Conservation (phyloP, 2,797 vertebrate genomes). For the Falco naumanni region DNA sequence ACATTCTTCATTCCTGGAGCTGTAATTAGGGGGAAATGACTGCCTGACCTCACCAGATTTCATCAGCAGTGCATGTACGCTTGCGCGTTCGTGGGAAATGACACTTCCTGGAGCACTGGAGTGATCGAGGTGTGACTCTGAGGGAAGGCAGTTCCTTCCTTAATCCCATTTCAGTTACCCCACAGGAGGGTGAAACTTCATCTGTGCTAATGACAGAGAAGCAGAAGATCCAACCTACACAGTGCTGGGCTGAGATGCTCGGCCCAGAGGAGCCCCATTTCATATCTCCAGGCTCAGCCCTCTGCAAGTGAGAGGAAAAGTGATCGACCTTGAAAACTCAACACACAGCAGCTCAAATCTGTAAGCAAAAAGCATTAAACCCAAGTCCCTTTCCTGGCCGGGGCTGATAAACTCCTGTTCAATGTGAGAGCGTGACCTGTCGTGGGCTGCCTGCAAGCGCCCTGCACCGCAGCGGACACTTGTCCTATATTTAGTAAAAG, state of each 20-base stretch:
- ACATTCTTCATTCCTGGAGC: background rate
- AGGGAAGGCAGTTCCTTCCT: background rate
- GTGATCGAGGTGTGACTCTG: background rate
- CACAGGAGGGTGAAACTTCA: background rate
- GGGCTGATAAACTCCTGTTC: background rate
- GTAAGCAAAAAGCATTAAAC: background rate
- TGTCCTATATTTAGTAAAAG: constrained; percentile 25
- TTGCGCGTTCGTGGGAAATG: background rate
- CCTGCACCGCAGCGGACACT: background rate
- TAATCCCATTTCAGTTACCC: background rate
- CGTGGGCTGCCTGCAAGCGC: background rate
- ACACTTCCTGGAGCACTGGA: constrained; percentile 18
- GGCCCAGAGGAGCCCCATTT: background rate
- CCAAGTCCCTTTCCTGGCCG: background rate
- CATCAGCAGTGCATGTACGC: background rate
- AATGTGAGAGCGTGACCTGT: background rate
- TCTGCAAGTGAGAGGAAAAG: background rate
- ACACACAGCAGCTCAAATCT: background rate
- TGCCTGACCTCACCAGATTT: constrained; percentile 32
- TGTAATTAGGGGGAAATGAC: constrained; percentile 33
- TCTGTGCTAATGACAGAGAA: background rate
- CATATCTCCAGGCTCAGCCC: background rate
- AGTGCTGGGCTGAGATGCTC: background rate
- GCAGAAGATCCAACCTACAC: background rate
- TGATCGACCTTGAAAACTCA: background rate